Base-by-base conservation (phyloP, 2,888 invertebrate species). In the Oligia fasciuncula region DNA sequence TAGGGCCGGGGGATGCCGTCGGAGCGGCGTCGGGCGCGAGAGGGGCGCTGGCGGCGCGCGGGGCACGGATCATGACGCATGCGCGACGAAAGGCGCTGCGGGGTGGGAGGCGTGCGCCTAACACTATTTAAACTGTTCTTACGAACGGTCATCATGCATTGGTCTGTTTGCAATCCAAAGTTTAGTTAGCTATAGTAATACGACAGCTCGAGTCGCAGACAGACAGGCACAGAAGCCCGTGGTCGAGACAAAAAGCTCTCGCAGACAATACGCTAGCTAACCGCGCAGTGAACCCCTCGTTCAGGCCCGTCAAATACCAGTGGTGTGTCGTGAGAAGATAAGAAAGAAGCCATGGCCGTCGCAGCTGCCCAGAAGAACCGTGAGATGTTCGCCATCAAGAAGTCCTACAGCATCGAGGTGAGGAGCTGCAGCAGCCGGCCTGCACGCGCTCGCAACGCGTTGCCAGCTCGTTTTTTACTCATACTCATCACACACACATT, bases 341-440 rank as follows among this genome's bases (percentile, higher is more conserved):
- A 83, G 63, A 69, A 65, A 80, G 68, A 94, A 97, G 96, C 93
- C 97, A 98, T 98, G 98, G 98, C 98, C 97, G 98, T 98, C 93
- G 98, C 98, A 94, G 98, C 98, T 95, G 98, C 98, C 88, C 98
- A 99, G 97, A 99, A 99, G 97, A 99, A 98, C 97, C 98, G 99
- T 95, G 99, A 99, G 97, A 98, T 99, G 98, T 99, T 99, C 97
- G 99, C 99, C 95, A 99, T 99, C 97, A 99, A 99, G 97, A 99
- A 99, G 96, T 99, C 99, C 89, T 99, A 99, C 98, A 99, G 99
- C 97, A 99, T 99, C 96, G 99, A 99, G 98, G 99, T 99, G 97
- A 98, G 98, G 97, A 93, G 88, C 88, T 89, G 87, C 88, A 73
- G 86, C 89, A 87, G 87, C 80, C 49, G 63, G 78, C 81, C 80